Percentiles rank a stretch among this genome's conserved stretches.
Evolutionary conservation across 2,797 vertebrate genomes (phyloP).

Genomic region (Liparis tanakae): DNA sequence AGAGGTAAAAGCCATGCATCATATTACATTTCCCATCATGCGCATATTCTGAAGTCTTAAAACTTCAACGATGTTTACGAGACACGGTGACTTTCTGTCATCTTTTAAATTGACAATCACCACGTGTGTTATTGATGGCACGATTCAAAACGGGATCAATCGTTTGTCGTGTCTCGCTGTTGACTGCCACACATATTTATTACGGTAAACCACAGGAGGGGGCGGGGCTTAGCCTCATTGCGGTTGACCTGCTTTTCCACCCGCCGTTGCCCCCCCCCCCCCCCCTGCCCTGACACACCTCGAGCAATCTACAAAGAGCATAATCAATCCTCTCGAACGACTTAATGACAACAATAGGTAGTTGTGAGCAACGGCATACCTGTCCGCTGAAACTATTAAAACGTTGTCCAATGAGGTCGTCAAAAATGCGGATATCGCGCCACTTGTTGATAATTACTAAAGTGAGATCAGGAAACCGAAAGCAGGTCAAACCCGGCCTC

Average conservation of each 20-base stretch:
- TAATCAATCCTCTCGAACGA: background rate
- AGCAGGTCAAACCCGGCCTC: conserved; percentile 2
- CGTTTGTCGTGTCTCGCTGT: background rate
- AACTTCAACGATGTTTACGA: background rate
- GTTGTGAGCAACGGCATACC: background rate
- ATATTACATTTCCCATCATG: conserved; percentile 1
- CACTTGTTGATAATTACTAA: background rate
- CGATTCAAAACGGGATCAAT: background rate
- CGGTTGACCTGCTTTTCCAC: background rate
- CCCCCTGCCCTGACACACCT: background rate
- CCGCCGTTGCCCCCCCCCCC: background rate
- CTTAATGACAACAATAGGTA: background rate
- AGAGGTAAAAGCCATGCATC: conserved; percentile 4
- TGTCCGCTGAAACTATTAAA: background rate
- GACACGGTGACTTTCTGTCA: background rate
- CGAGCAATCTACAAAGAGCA: background rate
- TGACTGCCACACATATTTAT: background rate
- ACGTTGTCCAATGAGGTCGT: background rate
- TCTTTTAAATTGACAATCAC: background rate
- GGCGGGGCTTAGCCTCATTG: background rate
- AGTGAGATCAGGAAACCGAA: background rate
- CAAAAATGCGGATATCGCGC: background rate
- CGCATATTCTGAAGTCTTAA: background rate
- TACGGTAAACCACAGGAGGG: background rate
- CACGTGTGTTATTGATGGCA: background rate